phyloP scores from a whole-genome alignment of 2,113 vertebrate genomes.

The Plotosus lineatus region DNA sequence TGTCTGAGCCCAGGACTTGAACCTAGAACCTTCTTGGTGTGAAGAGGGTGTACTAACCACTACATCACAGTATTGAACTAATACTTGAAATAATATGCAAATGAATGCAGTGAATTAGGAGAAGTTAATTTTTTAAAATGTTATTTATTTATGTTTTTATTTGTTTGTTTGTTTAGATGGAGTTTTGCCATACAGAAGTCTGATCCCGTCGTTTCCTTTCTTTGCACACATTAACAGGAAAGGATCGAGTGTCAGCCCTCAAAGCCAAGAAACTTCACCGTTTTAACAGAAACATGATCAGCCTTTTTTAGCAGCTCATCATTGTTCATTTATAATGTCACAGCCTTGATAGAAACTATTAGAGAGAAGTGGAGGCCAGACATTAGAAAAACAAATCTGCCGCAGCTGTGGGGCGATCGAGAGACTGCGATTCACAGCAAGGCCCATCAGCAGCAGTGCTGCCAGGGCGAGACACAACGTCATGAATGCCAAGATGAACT shows the following conservation, averaged over 20 bases:
- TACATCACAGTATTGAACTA: too few species aligned
- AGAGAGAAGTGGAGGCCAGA: slow-evolving; percentile 32
- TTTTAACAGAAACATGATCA: slow-evolving; percentile 63
- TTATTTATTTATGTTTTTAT: too few species aligned
- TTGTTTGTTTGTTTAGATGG: too few species aligned
- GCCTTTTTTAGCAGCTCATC: slow-evolving; percentile 49
- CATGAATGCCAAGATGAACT: neutral
- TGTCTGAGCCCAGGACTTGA: too few species aligned
- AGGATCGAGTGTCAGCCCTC: slow-evolving; percentile 59
- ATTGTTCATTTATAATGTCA: slow-evolving; percentile 59
- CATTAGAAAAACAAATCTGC: slow-evolving; percentile 23
- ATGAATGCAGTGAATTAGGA: neutral
- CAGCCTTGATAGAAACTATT: slow-evolving; percentile 56
- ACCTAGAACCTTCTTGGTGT: too few species aligned
- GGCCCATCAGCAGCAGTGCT: neutral
- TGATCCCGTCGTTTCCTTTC: slow-evolving; percentile 62
- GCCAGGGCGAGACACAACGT: neutral
- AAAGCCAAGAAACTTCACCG: slow-evolving; percentile 54
- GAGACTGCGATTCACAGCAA: neutral
- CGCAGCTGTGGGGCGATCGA: neutral
- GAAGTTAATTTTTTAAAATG: neutral
- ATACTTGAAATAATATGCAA: too few species aligned
- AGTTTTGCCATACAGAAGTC: slow-evolving; percentile 57
- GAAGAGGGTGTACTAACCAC: too few species aligned
- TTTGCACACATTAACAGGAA: slow-evolving; percentile 67